Evolutionary conservation across 2,888 invertebrate species (phyloP), one percentile per base, ranked within the genome.

Genomic region (Mystacides longicornis): DNA sequence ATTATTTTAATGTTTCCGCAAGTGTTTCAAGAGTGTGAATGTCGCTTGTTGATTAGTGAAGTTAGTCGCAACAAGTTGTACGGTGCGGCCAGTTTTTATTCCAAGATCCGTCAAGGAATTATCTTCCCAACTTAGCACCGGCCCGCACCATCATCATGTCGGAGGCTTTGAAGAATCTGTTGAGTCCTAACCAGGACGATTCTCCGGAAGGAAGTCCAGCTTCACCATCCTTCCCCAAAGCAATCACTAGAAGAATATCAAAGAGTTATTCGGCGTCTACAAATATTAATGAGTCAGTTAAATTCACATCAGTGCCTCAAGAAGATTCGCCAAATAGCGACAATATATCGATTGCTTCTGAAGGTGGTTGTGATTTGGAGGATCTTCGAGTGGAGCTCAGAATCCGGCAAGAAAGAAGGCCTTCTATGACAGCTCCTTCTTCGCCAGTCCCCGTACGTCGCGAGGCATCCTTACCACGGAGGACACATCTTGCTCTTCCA

Each of bases 401-500:
- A 2, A 33, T 45, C 16, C 48, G 49, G 23, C 49, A 54, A 31
- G 67, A 67, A 27, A 69, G 76, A 2, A 67, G 77, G 37, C 68
- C 69, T 61, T 77, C 77, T 2, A 67, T 77, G 49, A 77, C 77
- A 4, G 77, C 76, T 22, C 77, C 77, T 14, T 75, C 77, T 0
- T 77, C 77, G 23, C 77, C 77, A 5, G 72, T 71, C n/a, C 75
- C 75, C 56, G 74, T 70, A 33, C 54, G 55, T 16, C 52, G 57
- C 3, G 57, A 49, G 20, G 21, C 31, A 2, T 43, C 46, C 45
- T 46, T 50, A 46, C 62, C 60, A 23, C 55, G 58, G 21, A 49
- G 59, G 23, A 52, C 51, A 1, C 55, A 52, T 33, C 52, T 55
- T n/a, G 56, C 52, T 16, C 18, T 55, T 22, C 57, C 55, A 3